Evolutionary conservation across 2,797 vertebrate species (phyloP).

Genomic region (Macrochelys suwanniensis): DNA sequence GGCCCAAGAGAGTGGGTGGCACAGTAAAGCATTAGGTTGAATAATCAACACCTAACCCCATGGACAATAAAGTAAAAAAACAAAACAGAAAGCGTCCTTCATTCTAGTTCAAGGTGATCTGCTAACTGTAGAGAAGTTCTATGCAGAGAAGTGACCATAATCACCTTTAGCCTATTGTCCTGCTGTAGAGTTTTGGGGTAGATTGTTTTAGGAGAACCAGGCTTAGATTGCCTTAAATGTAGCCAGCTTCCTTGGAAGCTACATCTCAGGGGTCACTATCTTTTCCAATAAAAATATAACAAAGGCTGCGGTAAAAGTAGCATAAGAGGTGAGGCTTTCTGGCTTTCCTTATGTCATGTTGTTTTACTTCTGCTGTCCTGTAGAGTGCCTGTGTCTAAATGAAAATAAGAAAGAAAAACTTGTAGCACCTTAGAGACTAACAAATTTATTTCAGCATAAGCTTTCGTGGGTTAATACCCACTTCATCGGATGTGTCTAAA

Average conservation of each 20-base stretch:
- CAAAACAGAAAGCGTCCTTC: background rate
- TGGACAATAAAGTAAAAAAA: background rate
- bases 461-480: no score
- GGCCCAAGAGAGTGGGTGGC: background rate
- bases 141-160: rapidly evolving
- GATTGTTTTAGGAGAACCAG: background rate
- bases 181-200: background rate
- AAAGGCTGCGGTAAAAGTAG: background rate
- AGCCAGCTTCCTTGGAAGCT: background rate
- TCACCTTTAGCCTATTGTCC: background rate
- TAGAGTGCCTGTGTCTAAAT: background rate
- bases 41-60: background rate
- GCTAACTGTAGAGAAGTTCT: background rate
- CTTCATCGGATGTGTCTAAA: background rate
- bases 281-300: background rate
- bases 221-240: background rate
- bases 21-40: background rate
- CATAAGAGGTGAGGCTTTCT: background rate
- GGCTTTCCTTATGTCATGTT: background rate
- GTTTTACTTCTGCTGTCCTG: background rate
- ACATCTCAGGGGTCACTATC: background rate
- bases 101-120: background rate
- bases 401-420: no score
- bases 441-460: no score
- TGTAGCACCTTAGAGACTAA: no score